These are phyloP conservation scores for Bombycilla garrulus DNA, from an alignment of 2,113 vertebrate genomes.

Conservation along the genomic window DNA sequence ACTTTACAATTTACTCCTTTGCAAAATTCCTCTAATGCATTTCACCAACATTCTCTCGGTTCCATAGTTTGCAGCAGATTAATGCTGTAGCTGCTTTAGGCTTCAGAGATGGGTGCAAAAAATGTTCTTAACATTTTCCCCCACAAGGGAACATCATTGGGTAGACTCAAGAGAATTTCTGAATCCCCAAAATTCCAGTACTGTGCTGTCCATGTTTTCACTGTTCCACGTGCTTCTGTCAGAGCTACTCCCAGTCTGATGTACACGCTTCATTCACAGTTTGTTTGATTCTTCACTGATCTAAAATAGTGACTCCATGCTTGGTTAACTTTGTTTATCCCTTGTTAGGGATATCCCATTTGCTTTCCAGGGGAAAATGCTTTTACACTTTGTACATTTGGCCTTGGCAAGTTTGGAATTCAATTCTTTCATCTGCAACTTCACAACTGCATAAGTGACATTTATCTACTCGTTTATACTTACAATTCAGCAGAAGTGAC, in stretches of 20 bases:
- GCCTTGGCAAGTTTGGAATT: background rate
- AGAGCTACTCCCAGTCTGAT: background rate
- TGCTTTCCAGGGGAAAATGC: background rate
- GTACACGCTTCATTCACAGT: background rate
- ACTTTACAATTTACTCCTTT: background rate
- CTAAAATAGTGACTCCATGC: background rate
- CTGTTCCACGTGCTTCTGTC: background rate
- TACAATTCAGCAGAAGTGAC: background rate
- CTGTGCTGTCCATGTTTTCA: background rate
- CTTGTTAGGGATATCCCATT: background rate
- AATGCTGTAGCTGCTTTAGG: background rate
- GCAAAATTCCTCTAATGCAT: background rate
- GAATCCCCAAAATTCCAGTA: background rate
- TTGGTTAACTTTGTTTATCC: background rate
- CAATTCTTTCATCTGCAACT: background rate
- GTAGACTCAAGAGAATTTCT: background rate
- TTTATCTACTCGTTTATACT: too few relatives aligned
- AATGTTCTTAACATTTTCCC: background rate
- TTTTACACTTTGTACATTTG: background rate
- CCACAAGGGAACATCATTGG: background rate
- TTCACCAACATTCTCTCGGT: background rate
- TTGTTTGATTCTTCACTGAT: background rate
- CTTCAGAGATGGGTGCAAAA: background rate
- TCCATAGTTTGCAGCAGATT: background rate
- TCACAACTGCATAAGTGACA: background rate